These are phyloP conservation scores for Astropecten irregularis DNA, from an alignment of 53 echinoderm and acorn worm species.

Conservation along the genomic window DNA sequence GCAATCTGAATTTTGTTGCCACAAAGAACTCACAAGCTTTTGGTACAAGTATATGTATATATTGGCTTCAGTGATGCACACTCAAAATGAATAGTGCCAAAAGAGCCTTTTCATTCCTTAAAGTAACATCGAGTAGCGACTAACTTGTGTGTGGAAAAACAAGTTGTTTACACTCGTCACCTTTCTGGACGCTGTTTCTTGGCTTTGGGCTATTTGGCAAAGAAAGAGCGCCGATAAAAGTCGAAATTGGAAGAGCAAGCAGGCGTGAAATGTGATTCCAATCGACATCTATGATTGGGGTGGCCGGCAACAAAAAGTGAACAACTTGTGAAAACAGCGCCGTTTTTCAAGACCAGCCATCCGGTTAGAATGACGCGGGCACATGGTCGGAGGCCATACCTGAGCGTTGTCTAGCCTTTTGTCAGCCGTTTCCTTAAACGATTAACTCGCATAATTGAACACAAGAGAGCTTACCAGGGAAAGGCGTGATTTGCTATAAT, in stretches of 20 bases:
- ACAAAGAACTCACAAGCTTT: too few species aligned
- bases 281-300: constrained; percentile 6
- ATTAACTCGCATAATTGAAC: constrained; percentile 56
- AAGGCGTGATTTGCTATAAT: constrained; percentile 39
- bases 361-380: neutral
- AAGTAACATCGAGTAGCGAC: too few species aligned
- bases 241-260: neutral
- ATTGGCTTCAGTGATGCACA: too few species aligned
- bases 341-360: neutral
- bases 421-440: constrained; percentile 45
- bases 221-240: neutral
- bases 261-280: constrained; percentile 38
- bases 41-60: too few species aligned
- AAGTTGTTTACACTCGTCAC: constrained; percentile 2
- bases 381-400: neutral
- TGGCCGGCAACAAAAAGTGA: constrained; percentile 17
- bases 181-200: neutral
- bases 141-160: too few species aligned
- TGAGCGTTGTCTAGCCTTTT: constrained; percentile 14
- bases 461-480: constrained; percentile 25
- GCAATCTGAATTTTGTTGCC: too few species aligned
- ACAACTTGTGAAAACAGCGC: constrained; percentile 39
- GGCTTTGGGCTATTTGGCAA: constrained; percentile 2
- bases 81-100: too few species aligned
- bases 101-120: too few species aligned